Evolutionary conservation across 2,888 invertebrate species (phyloP), one percentile per base, ranked within the genome.

Genomic region (Mythimna albipuncta): DNA sequence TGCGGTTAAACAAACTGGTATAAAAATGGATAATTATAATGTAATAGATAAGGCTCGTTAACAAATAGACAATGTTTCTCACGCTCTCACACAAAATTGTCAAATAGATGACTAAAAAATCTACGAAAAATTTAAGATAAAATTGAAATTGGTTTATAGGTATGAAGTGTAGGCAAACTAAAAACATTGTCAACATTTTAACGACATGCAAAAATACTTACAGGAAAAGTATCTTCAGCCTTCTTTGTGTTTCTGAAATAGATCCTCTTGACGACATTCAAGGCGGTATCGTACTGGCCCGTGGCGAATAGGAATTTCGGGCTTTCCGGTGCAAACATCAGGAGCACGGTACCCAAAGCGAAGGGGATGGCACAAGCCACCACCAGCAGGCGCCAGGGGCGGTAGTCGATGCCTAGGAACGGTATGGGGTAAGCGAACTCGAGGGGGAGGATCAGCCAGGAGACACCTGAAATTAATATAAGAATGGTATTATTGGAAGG

Each of bases 311-410:
- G 93, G 90, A 97, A 98, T 91, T 98, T 98, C 0, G 98, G 98
- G 79, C 98, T 98, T 89, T 98, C 98, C 0, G 98, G 98, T 19
- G 97, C 96, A 61, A 95, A 94, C 10, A 96, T 89, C 19, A 97
- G 92, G 19, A 97, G 95, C 0, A 97, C 55, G 0, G 97, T 96
- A 0, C 97, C 97, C 0, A 97, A 64, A 0, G 97, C 87, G 85
- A 97, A 97, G 0, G 98, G 97, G 4, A 98, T 54, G 0, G 97
- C 97, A 74, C 98, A 97, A 0, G 97, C 91, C 0, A 98, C 96
- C 3, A 98, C 92, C 73, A 98, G 97, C 7, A 98, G 89, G 9
- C 98, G 96, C 98, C 98, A 98, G 0, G 98, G 97, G 52, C 97
- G 97, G 88, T 97, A 97, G 0, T 91, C 89, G 75, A 98, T 94